A percentile compares a stretch with the other conserved stretches of the same genome.
Conservation (phyloP, 2,113 vertebrate genomes). For the Tinamus guttatus region DNA sequence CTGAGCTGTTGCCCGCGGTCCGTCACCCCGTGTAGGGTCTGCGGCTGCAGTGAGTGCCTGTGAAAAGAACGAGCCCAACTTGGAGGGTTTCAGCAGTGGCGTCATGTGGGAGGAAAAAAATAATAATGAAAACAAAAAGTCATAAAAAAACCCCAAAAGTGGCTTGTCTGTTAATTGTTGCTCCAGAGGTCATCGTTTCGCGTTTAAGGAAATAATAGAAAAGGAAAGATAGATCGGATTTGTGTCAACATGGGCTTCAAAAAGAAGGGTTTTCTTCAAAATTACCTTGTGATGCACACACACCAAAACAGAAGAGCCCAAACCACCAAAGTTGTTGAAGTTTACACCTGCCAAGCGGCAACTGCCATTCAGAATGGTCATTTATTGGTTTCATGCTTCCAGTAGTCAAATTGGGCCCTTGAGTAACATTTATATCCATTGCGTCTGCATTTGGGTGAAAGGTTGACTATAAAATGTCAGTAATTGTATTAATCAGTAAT, state of each 20-base stretch:
- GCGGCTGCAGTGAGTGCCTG: not conserved
- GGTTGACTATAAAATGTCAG: not conserved
- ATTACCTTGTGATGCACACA: too few relatives aligned
- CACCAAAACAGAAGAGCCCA: not conserved
- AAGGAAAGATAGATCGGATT: not conserved
- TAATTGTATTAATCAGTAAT: not conserved
- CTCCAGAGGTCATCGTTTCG: not conserved
- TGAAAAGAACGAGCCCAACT: not conserved
- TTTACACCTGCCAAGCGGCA: not conserved
- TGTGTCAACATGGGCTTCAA: not conserved
- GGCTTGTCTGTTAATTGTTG: fast-evolving
- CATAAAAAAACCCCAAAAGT: too few relatives aligned
- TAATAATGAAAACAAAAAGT: too few relatives aligned
- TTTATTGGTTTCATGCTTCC: not conserved
- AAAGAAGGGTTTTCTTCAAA: not conserved
- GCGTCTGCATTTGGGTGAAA: not conserved
- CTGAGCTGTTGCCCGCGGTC: too few relatives aligned
- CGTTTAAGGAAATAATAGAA: not conserved
- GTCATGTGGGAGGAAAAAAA: too few relatives aligned
- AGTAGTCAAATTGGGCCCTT: not conserved
- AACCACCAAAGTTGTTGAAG: not conserved
- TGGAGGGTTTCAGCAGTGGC: not conserved
- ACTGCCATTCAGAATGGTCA: not conserved
- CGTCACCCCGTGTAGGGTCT: not conserved
- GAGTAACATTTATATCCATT: not conserved